Percentiles rank a stretch among this genome's conserved stretches.
These are phyloP conservation scores for Phyllotis vaccarum DNA, from an alignment of 2,797 vertebrate species.

Conservation along the genomic window DNA sequence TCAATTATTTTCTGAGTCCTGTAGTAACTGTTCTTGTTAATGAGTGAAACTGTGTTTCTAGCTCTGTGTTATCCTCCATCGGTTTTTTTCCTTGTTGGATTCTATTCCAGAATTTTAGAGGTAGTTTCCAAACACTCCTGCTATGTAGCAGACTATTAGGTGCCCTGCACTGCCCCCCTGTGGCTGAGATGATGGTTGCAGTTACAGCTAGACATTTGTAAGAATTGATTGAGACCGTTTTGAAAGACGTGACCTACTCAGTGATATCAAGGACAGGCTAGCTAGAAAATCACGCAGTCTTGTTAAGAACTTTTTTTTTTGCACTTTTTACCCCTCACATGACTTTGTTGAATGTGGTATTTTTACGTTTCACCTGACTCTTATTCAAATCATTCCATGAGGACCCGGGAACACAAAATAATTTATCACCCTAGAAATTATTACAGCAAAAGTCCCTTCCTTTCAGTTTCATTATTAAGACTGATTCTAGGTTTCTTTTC, in stretches of 20 bases:
- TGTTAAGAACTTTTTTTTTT: not conserved
- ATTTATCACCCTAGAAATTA: not conserved
- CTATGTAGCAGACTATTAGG: not conserved
- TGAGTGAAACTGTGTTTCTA: not conserved
- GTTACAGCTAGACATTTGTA: not conserved
- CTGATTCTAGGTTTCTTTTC: not conserved
- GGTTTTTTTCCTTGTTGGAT: not conserved
- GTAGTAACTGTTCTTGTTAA: not conserved
- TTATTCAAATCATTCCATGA: not conserved
- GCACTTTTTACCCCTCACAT: not conserved
- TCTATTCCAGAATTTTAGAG: not conserved
- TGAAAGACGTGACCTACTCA: not conserved
- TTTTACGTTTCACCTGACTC: not conserved
- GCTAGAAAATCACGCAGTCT: not conserved
- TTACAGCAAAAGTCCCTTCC: not conserved
- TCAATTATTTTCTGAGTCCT: not conserved
- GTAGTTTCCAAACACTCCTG: not conserved
- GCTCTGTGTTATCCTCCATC: not conserved
- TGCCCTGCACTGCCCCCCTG: conserved; percentile 15
- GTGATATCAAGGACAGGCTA: fast-evolving
- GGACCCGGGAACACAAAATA: not conserved
- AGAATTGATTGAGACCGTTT: not conserved
- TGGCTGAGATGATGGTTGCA: not conserved
- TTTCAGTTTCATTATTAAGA: conserved; percentile 36
- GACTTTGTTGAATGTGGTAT: not conserved